Evolutionary conservation across 2,888 invertebrate genomes (phyloP), one percentile per base, ranked within the genome.

Genomic region (Adelognathus sp.): DNA sequence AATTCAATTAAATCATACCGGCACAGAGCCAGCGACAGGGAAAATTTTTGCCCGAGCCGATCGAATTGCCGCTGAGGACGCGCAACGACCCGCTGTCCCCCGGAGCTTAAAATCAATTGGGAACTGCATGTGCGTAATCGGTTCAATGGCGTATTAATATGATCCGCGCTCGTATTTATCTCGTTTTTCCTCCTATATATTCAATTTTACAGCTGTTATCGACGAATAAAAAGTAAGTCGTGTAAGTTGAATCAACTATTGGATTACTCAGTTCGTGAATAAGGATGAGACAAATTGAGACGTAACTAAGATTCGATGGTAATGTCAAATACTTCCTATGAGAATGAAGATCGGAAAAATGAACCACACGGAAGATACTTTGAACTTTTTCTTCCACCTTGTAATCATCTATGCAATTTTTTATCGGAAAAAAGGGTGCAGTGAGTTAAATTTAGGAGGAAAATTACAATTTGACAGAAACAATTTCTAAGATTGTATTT

Each of bases 31-130:
- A 70, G 50, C 70, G 36, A 16, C 54, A 63, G 39, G 60, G 50
- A 71, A 66, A 72, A n/a, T n/a, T 50, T 66, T 72, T 71, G 16
- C 16, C 52, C 60, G 61, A 74, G 46, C 60, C 67, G 67, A 77
- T 69, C 67, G 77, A 73, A 67, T 67, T 27, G 44, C 61, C 60
- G 60, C 33, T 21, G 16, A 46, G 58, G 41, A 41, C 56, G 31
- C 44, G 24, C n/a, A n/a, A n/a, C n/a, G n/a, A n/a, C 16, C 24
- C 7, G 31, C 36, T 36, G 7, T 33, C 52, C 39, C 54, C 33
- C 52, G 87, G 88, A 85, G 86, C 83, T 87, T 86, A 87, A 88
- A 89, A 88, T 88, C 85, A 86, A 88, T 88, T 82, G 83, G 66
- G 66, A 31, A 9, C 74, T 79, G 24, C 7, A 6, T 14, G 1